phyloP scores from a whole-genome alignment of 2,113 vertebrate genomes.

The Laticauda colubrina region DNA sequence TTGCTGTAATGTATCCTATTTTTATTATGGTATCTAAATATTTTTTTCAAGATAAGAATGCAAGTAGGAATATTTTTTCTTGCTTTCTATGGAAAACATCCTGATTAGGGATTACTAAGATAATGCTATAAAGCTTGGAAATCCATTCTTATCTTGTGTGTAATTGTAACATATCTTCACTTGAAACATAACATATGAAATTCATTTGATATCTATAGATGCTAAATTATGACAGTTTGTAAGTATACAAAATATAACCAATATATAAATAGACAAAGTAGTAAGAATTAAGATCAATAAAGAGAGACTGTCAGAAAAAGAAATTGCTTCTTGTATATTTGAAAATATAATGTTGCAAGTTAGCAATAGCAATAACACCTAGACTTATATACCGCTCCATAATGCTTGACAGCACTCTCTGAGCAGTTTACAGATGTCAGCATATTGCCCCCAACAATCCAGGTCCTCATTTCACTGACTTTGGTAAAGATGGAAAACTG shows the following conservation, averaged over 20 bases:
- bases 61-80: not conserved
- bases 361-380: not conserved
- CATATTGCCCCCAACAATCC: too few species aligned
- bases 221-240: conserved; percentile 19
- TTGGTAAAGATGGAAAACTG: not conserved
- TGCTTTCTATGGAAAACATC: not conserved
- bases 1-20: not conserved
- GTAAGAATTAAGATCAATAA: conserved; percentile 54
- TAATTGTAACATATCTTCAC: conserved; percentile 30
- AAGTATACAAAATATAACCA: conserved; percentile 32
- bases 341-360: conserved; percentile 3
- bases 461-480: too few species aligned
- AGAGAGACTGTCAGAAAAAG: conserved; percentile 25
- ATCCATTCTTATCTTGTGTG: not conserved
- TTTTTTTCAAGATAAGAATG: not conserved
- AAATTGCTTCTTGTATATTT: conserved; percentile 32
- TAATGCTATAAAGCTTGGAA: not conserved
- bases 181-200: not conserved
- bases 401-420: too few species aligned
- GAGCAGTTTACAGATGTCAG: too few species aligned
- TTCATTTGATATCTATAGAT: conserved; percentile 5
- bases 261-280: conserved; percentile 44
- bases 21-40: not conserved
- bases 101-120: not conserved
- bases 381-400: too few species aligned